phyloP scores from a whole-genome alignment of 2,888 invertebrate genomes.

The Andrena chrysosceles region DNA sequence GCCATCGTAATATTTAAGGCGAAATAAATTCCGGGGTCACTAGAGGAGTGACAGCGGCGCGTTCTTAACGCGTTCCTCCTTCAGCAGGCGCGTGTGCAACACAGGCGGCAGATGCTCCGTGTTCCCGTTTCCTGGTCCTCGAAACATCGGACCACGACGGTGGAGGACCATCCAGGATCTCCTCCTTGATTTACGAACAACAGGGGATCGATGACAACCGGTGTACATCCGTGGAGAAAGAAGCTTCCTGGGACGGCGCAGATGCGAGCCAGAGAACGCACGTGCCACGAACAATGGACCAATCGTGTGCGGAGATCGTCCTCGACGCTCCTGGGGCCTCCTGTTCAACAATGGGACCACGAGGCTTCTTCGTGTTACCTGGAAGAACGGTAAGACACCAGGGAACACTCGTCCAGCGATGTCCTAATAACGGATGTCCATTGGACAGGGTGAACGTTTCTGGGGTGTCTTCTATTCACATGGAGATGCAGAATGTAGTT shows the following conservation, averaged over 20 bases:
- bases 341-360: conserved; percentile 35
- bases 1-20: background rate
- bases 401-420: background rate
- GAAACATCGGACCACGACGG: background rate
- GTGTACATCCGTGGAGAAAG: conserved; percentile 57
- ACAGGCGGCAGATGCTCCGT: conserved; percentile 50
- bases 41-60: background rate
- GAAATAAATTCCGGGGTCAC: conserved; percentile 11
- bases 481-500: too few species aligned
- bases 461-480: too few species aligned
- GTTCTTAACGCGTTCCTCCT: background rate
- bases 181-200: conserved; percentile 60
- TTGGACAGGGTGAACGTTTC: background rate
- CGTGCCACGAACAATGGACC: conserved; percentile 68
- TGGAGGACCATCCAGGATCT: background rate
- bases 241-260: conserved; percentile 55
- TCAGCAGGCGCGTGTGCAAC: background rate
- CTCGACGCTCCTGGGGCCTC: conserved; percentile 28
- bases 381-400: conserved; percentile 17
- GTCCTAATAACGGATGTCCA: conserved; percentile 25
- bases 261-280: conserved; percentile 55
- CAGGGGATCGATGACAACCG: conserved; percentile 66
- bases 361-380: conserved; percentile 8
- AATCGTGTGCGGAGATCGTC: conserved; percentile 43
- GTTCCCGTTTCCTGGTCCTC: conserved; percentile 19